phyloP scores from a whole-genome alignment of 2,797 vertebrate genomes.

The Helarctos malayanus region DNA sequence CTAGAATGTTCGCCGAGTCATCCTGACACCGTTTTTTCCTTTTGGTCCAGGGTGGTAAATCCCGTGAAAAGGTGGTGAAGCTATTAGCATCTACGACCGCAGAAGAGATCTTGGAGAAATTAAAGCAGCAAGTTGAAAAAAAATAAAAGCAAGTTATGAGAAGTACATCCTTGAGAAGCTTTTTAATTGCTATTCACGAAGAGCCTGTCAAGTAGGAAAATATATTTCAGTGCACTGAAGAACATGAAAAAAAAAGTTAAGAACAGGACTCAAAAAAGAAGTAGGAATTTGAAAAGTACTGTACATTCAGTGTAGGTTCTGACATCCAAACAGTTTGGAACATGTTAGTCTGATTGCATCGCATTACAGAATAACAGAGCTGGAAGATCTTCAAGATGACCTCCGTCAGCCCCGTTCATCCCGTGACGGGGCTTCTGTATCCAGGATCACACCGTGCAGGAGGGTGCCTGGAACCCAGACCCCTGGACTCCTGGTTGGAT shows the following conservation, averaged over 20 bases:
- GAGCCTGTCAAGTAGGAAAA: neutral
- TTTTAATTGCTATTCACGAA: conserved; percentile 17
- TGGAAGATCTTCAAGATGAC: neutral
- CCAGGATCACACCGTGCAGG: neutral
- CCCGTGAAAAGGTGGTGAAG: conserved; percentile 95
- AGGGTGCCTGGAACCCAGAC: neutral
- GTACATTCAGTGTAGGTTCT: neutral
- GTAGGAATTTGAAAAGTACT: neutral
- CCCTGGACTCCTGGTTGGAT: neutral
- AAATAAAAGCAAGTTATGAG: conserved; percentile 68
- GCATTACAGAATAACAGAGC: neutral
- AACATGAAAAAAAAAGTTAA: neutral
- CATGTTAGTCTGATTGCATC: neutral
- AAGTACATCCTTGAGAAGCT: neutral
- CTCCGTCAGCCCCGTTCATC: neutral
- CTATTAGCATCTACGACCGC: conserved; percentile 91
- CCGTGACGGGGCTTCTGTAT: neutral
- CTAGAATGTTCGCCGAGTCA: neutral
- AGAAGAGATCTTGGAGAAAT: conserved; percentile 93
- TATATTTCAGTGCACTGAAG: neutral
- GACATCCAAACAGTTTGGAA: neutral
- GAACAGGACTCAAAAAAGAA: neutral
- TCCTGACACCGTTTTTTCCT: conserved; percentile 24
- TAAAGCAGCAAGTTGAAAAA: conserved; percentile 90
- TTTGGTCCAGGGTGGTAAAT: conserved; percentile 93